Evolutionary conservation across 2,888 invertebrate species (phyloP), one percentile per base, ranked within the genome.

Genomic region (Troilus luridus): DNA sequence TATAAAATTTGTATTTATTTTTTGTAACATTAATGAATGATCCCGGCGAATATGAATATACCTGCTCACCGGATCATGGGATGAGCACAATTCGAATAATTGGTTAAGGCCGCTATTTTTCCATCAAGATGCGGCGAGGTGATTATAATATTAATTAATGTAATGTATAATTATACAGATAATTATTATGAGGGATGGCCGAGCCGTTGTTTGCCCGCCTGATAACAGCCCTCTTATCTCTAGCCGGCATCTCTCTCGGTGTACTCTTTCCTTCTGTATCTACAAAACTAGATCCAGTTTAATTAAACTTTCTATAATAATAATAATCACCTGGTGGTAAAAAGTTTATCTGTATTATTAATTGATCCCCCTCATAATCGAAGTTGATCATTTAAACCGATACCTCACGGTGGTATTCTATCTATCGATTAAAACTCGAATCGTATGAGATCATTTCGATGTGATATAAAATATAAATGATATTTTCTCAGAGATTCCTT

Each of bases 121-220:
- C 56, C 85, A 85, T 85, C 85, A 85, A 85, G 85, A 85, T 85
- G 56, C n/a, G 54, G 12, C 21, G 56, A 0, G 85, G 5, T 56
- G 85, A 85, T 85, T 85, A 85, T 85, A 85, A 85, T 85, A 85
- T 85, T 85, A 85, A 85, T 85, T 85, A 85, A 85, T 85, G 85
- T 85, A 85, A 85, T 85, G 56, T 85, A 85, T 58, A 85, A 85
- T 85, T 85, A 85, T 85, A 6, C 3, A n/a, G 85, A 56, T 85
- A 85, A 85, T 85, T 85, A 85, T 56, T 56, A 85, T 85, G 85
- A 85, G 85, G 85, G 85, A 85, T 85, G 85, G 56, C 21, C 85
- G 56, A 12, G 85, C n/a, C 56, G 56, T 6, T 56, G 85, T 56
- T 56, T 56, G 85, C 56, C n/a, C 6, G 56, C 17, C 56, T 58